These are phyloP conservation scores for Salvator merianae DNA, from an alignment of 2,113 vertebrate species.

Conservation along the genomic window DNA sequence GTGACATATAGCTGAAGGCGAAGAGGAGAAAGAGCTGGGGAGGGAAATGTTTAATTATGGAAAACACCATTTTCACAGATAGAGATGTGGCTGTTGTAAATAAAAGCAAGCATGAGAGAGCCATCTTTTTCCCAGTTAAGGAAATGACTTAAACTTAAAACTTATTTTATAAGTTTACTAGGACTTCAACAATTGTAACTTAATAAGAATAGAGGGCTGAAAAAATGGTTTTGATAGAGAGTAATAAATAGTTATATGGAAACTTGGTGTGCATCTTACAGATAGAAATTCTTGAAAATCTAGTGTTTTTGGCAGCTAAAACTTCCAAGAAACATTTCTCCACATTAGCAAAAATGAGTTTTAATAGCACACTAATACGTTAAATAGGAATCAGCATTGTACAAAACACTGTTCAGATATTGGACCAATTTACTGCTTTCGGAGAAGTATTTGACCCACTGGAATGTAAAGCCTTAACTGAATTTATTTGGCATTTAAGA, in stretches of 20 bases:
- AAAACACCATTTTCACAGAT: conserved; percentile 69
- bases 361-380: neutral
- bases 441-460: neutral
- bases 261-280: neutral
- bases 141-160: conserved; percentile 42
- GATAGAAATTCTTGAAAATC: neutral
- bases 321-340: neutral
- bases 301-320: conserved; percentile 6
- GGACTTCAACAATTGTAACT: conserved; percentile 13
- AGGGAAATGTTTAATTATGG: conserved; percentile 63
- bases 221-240: conserved; percentile 3
- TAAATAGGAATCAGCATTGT: neutral
- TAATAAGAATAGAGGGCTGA: conserved; percentile 18
- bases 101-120: conserved; percentile 31
- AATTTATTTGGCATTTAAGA: neutral
- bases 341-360: neutral
- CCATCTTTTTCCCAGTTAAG: conserved; percentile 24
- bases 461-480: neutral
- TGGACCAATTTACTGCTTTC: neutral
- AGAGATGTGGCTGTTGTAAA: conserved; percentile 55
- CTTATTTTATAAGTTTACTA: conserved; percentile 40
- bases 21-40: conserved; percentile 81
- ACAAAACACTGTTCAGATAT: neutral
- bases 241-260: neutral
- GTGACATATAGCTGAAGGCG: conserved; percentile 88